Conservation (phyloP, 2,797 vertebrate species). For the Sarcoramphus papa region DNA sequence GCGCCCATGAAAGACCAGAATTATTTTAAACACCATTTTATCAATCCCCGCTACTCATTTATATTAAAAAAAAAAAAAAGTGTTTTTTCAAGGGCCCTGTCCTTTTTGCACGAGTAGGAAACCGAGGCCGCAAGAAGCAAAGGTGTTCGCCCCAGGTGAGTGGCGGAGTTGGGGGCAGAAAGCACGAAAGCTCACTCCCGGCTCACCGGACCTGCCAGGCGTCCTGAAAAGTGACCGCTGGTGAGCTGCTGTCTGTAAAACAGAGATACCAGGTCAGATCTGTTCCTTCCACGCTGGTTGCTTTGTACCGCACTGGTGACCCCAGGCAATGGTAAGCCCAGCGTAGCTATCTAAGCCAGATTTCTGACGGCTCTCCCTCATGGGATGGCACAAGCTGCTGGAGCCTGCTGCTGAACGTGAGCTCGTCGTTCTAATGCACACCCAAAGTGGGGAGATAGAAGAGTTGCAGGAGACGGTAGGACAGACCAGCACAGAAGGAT, state of each 20-base stretch:
- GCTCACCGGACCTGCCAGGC: rapidly evolving
- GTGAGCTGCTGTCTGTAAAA: neutral
- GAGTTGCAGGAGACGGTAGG: neutral
- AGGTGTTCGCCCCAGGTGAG: neutral
- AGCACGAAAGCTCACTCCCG: rapidly evolving
- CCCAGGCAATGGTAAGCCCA: neutral
- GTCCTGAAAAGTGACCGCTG: rapidly evolving
- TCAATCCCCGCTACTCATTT: rapidly evolving
- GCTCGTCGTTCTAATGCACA: rapidly evolving
- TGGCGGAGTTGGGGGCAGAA: neutral
- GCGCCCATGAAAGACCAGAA: rapidly evolving
- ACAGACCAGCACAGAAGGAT: neutral
- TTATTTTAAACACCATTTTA: rapidly evolving
- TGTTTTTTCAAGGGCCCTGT: neutral
- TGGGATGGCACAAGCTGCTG: rapidly evolving
- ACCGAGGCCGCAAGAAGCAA: rapidly evolving
- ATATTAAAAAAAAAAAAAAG: neutral
- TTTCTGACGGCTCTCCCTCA: neutral
- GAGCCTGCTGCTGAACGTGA: neutral
- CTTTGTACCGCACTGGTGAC: neutral
- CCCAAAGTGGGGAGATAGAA: rapidly evolving
- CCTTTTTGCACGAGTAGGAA: neutral
- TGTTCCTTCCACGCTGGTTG: neutral
- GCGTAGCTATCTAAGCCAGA: neutral
- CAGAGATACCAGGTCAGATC: rapidly evolving